Conservation (phyloP, 2,797 vertebrate species). For the Poeciliopsis paucimaculata region DNA sequence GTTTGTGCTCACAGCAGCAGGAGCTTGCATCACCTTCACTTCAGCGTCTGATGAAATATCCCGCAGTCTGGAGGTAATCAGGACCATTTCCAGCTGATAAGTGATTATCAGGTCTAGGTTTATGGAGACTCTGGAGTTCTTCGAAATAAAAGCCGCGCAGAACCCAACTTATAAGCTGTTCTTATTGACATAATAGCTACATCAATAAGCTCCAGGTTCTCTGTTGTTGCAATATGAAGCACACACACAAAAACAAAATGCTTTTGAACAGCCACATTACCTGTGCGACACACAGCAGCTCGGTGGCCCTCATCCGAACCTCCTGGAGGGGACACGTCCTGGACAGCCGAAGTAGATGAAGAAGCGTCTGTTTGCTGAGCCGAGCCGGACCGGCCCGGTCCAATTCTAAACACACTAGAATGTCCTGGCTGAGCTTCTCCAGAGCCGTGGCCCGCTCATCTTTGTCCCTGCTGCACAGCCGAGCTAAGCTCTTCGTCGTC, state of each 20-base stretch:
- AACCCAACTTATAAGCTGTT: not conserved
- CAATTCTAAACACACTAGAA: slow-evolving; percentile 50
- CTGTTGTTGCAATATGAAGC: not conserved
- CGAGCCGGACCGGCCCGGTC: slow-evolving; percentile 46
- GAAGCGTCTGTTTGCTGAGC: slow-evolving; percentile 63
- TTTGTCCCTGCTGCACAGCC: slow-evolving; percentile 74
- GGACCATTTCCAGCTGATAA: slow-evolving; percentile 14
- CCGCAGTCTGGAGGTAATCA: slow-evolving; percentile 25
- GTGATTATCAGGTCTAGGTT: not conserved
- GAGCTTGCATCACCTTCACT: slow-evolving; percentile 75
- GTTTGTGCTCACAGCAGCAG: slow-evolving; percentile 50
- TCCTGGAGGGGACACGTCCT: slow-evolving; percentile 73
- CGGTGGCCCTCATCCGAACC: slow-evolving; percentile 56
- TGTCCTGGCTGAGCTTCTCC: slow-evolving; percentile 66
- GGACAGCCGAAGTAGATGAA: slow-evolving; percentile 75
- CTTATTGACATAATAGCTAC: not conserved
- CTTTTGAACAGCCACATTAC: slow-evolving; percentile 37
- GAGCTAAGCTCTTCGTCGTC: slow-evolving; percentile 54
- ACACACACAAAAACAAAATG: too few relatives aligned
- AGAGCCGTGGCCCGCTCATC: slow-evolving; percentile 71
- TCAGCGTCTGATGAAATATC: slow-evolving; percentile 72
- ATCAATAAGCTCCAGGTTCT: not conserved
- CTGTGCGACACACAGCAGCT: slow-evolving; percentile 74
- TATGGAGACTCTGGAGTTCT: not conserved
- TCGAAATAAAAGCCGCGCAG: not conserved